Evolutionary conservation across 2,888 invertebrate genomes (phyloP).

Genomic region (Drosophila lacicola): DNA sequence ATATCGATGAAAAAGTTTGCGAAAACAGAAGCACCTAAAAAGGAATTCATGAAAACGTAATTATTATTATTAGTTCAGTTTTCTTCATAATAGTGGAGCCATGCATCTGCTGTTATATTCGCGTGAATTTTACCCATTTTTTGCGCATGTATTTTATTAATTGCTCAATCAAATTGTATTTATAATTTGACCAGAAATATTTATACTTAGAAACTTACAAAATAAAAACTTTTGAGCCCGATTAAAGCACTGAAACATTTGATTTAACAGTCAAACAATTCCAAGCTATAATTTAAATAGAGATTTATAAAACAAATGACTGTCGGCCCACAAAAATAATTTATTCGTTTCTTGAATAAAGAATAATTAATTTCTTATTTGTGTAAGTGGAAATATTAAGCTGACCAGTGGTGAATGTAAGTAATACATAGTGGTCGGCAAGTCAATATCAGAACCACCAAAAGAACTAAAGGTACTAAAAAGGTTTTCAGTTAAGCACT

Average conservation of each 20-base stretch:
- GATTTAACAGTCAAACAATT: slow-evolving; percentile 1
- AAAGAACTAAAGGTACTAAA: slow-evolving; percentile 7
- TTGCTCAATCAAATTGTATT: slow-evolving; percentile 32
- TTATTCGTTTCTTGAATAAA: slow-evolving; percentile 3
- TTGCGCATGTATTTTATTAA: slow-evolving; percentile 61
- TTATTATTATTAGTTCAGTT: too few species aligned
- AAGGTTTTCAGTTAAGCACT: slow-evolving; percentile 9
- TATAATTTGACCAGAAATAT: slow-evolving; percentile 11
- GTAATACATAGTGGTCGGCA: slow-evolving; percentile 23
- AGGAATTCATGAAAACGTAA: too few species aligned
- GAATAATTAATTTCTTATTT: background rate
- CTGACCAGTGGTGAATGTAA: slow-evolving; percentile 33
- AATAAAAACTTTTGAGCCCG: background rate
- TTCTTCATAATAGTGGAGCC: slow-evolving; percentile 1
- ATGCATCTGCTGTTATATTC: slow-evolving; percentile 39
- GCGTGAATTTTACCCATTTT: slow-evolving; percentile 36
- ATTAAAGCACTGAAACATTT: slow-evolving; percentile 9
- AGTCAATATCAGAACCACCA: slow-evolving; percentile 5
- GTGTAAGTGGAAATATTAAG: slow-evolving; percentile 22
- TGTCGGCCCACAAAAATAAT: slow-evolving; percentile 10
- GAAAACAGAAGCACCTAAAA: background rate
- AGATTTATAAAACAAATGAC: too few species aligned
- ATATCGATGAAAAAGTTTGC: background rate
- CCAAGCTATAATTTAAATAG: slow-evolving; percentile 7
- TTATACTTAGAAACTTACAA: slow-evolving; percentile 2